Base-by-base conservation (phyloP, 1,140 invertebrate genomes). In the Aleiodes sp. region DNA sequence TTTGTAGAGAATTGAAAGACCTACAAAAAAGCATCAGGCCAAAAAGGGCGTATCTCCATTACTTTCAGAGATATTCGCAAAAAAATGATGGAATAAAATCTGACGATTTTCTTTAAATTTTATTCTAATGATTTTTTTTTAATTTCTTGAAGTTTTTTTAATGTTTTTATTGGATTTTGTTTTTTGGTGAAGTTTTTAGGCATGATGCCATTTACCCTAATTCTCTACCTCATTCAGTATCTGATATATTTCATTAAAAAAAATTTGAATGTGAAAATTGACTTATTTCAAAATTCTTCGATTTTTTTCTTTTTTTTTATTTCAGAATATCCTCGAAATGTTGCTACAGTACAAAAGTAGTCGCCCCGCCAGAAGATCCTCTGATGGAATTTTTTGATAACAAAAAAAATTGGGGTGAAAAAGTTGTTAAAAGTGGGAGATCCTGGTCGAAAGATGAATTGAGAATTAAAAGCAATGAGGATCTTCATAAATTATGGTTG, bases 401-500 rank as follows among this genome's bases (percentile, higher is more conserved):
- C 56, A 88, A 92, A 76, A 92, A 94, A 71, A 96, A 97, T 84
- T 98, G 95, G 94, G 90, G 89, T 56, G 89, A 91, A 79, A 81
- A 86, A 19, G 91, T 92, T 83, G 88, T 99, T 6, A 92, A 91
- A 87, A 89, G 91, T 69, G 97, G 98, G 7, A 88, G 98, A 78
- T 89, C 94, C 1, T 99, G 98, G 98, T 92, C 85, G 72, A 83
- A 88, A 43, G 96, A 98, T 77, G 98, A 99, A 86, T 84, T 99
- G 26, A 88, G 98, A 78, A 90, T 98, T 31, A 99, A 99, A 87
- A 97, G 95, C 60, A 99, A 98, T 84, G 87, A 91, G 57, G 98
- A 99, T 87, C 89, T 99, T 46, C 98, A 99, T 78, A 98, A 99
- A 88, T 86, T 99, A 65, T 99, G 98, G 98, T 98, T 85, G 78